A percentile compares a stretch with the other conserved stretches of the same genome.
phyloP scores from a whole-genome alignment of 2,888 invertebrate genomes.

The Invenusta paracnida region DNA sequence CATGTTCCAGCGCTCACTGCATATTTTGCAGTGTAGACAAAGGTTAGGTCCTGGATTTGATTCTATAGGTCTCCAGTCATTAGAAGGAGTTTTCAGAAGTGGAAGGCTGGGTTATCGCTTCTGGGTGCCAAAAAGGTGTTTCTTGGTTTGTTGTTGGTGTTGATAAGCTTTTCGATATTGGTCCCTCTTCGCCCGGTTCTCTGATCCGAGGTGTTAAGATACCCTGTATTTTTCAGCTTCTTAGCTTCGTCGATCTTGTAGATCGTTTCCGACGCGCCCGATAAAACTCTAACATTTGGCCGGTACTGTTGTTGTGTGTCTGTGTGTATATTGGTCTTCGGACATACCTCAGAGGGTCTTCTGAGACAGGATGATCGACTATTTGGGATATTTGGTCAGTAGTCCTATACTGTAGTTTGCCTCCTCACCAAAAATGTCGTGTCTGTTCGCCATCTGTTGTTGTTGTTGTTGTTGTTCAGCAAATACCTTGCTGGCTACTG shows the following conservation, averaged over 20 bases:
- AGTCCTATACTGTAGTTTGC: too few relatives aligned
- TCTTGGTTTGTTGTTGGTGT: neutral
- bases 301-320: neutral
- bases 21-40: too few relatives aligned
- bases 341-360: too few relatives aligned
- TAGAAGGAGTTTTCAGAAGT: neutral
- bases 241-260: neutral
- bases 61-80: slow-evolving; percentile 6
- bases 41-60: too few relatives aligned
- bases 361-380: too few relatives aligned
- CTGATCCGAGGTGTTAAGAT: neutral
- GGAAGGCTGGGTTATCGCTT: slow-evolving; percentile 10
- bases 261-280: slow-evolving; percentile 12
- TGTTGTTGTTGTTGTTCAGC: too few relatives aligned
- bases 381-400: too few relatives aligned
- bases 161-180: neutral
- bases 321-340: too few relatives aligned
- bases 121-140: slow-evolving; percentile 14
- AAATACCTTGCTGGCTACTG: too few relatives aligned
- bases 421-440: too few relatives aligned
- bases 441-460: too few relatives aligned
- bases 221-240: neutral
- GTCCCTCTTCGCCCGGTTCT: slow-evolving; percentile 10
- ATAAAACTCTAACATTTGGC: neutral
- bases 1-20: too few relatives aligned